Evolutionary conservation across 2,888 invertebrate species (phyloP).

Genomic region (Thymelicus acteon): DNA sequence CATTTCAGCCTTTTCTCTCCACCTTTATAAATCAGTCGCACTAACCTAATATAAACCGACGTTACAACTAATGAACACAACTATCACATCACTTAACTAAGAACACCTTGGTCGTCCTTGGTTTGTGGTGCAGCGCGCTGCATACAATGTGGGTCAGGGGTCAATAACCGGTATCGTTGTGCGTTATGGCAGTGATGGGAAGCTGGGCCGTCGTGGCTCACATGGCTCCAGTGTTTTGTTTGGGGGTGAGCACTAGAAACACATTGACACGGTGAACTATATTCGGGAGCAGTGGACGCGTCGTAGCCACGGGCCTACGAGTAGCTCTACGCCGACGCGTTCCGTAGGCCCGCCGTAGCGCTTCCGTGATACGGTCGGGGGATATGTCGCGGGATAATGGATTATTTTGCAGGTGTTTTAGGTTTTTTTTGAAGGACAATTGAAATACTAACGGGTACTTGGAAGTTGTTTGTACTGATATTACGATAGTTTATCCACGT

Average conservation of each 20-base stretch:
- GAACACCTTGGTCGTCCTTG: constrained; percentile 56
- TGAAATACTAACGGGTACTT: no score
- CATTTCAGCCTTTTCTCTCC: constrained; percentile 57
- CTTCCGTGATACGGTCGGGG: constrained; percentile 66
- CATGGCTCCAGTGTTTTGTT: constrained; percentile 54
- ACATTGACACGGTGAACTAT: constrained; percentile 74
- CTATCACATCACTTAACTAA: constrained; percentile 60
- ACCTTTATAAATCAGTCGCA: constrained; percentile 63
- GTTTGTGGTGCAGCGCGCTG: constrained; percentile 67
- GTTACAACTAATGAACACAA: constrained; percentile 75
- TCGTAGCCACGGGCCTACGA: constrained; percentile 80
- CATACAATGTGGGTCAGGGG: constrained; percentile 75
- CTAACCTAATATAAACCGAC: constrained; percentile 50
- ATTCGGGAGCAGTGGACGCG: constrained; percentile 62
- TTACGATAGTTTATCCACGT: no score
- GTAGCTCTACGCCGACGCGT: constrained; percentile 67
- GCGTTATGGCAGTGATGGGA: constrained; percentile 64
- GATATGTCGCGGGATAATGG: constrained; percentile 57
- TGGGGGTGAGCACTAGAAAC: constrained; percentile 50
- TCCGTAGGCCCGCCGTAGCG: constrained; percentile 57
- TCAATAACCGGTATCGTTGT: constrained; percentile 62
- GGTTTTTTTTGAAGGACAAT: no score
- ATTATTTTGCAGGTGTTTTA: not conserved
- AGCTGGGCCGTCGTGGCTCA: constrained; percentile 54
- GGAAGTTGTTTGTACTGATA: no score